Evolutionary conservation across 2,113 vertebrate genomes (phyloP), one percentile per base, ranked within the genome.

Genomic region (Carettochelys insculpta): DNA sequence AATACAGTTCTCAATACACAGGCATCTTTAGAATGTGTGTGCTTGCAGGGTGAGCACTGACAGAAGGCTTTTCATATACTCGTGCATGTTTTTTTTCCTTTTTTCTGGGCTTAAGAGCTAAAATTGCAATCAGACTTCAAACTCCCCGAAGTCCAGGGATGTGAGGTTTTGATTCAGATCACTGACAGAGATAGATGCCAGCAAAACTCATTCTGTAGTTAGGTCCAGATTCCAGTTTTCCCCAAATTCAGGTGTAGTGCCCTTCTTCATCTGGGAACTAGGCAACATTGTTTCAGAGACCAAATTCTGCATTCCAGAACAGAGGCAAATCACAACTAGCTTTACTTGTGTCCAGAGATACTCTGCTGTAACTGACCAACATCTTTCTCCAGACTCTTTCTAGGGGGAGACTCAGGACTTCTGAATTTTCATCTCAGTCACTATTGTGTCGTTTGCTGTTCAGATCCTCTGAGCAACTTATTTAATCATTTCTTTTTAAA

Each of bases 391-490:
- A 48, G 56, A 80, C 53, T 78, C 48, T 31, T 88, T 87, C 76
- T 89, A 92, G 91, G 43, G 65, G 27, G 61, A 78, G 54, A 89
- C 95, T 41, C 25, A 68, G 38, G 3, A 61, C 65, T 82, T 91
- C 88, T 94, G 58, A 84, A 88, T 83, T 94, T 95, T 94, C 95
- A 84, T 47, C 86, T 96, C 86, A 65, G 77, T 68, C 22, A 45
- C 43, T 92, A 71, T 89, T 95, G 92, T 68, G 88, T 95, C 89
- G 83, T 86, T 89, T 88, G 54, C 24, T 45, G 41, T 10, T 22
- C 6, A 8, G 29, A 12, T 71, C 13, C 61, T 61, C 61, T 38
- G 29, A 41, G 52, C 24, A 79, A 25, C 77, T 79, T 88, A 16
- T 85, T 87, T 86, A 90, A 88, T 93, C 47, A 61, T 13, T 87